These are phyloP conservation scores for Eucidaris tribuloides DNA, from an alignment of 35 echinoderm and acorn worm species.

Conservation along the genomic window DNA sequence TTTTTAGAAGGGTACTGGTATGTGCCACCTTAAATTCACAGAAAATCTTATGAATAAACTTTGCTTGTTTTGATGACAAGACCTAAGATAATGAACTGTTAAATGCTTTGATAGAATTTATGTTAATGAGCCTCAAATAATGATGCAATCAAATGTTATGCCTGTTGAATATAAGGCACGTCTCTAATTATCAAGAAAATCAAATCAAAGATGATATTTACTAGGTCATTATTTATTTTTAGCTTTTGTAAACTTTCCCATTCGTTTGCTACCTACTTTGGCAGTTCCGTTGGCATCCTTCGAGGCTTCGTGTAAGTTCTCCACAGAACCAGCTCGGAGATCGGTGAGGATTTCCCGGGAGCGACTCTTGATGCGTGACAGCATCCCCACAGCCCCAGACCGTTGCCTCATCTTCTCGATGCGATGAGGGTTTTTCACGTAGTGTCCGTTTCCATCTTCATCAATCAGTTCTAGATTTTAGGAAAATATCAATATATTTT, in stretches of 20 bases:
- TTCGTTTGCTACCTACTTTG: constrained; percentile 83
- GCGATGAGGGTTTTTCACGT: constrained; percentile 47
- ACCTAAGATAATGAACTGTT: no score
- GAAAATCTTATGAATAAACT: no score
- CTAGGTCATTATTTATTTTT: not conserved
- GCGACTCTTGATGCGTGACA: constrained; percentile 90
- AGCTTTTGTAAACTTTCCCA: not conserved
- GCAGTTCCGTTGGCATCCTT: constrained; percentile 19
- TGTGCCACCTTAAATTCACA: no score
- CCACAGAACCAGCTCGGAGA: constrained; percentile 56
- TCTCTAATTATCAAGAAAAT: not conserved
- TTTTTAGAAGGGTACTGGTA: no score
- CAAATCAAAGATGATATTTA: not conserved
- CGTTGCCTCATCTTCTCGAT: constrained; percentile 28
- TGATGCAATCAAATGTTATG: not conserved
- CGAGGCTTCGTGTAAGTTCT: constrained; percentile 59
- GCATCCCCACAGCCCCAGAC: constrained; percentile 57
- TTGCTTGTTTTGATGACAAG: no score
- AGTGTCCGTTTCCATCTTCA: constrained; percentile 30
- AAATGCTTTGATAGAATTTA: no score
- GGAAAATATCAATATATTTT: no score
- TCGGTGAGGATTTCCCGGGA: constrained; percentile 96
- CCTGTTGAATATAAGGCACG: not conserved
- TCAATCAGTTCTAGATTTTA: not conserved
- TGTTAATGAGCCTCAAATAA: no score